Evolutionary conservation across 2,797 vertebrate genomes (phyloP).

Genomic region (Eleutherodactylus coqui): DNA sequence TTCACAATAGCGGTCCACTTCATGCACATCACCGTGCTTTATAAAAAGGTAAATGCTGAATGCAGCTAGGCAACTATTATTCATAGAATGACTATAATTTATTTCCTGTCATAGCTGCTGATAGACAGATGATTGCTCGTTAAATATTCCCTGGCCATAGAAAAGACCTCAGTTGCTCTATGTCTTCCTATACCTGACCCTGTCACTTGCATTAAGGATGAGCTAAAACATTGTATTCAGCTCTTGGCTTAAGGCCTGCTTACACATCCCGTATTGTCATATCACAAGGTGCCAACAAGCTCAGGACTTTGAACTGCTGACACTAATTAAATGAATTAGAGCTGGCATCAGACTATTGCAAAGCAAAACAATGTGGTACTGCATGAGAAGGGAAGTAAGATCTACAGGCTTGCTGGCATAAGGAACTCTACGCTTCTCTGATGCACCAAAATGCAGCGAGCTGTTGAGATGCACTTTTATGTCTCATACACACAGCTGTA

Average conservation of each 20-base stretch:
- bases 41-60: conserved; percentile 42
- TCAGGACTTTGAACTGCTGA: conserved; percentile 2
- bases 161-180: conserved; percentile 24
- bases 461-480: background rate
- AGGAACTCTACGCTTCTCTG: background rate
- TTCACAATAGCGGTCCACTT: conserved; percentile 34
- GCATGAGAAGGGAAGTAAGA: background rate
- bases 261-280: conserved; percentile 31
- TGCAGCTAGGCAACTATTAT: conserved; percentile 30
- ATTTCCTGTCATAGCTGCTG: conserved; percentile 43
- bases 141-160: conserved; percentile 44
- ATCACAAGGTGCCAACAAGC: conserved; percentile 17
- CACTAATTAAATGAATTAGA: conserved; percentile 34
- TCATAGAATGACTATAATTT: conserved; percentile 47
- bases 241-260: conserved; percentile 30
- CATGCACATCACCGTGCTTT: conserved; percentile 6
- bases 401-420: background rate
- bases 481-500: background rate
- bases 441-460: background rate
- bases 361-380: conserved; percentile 8
- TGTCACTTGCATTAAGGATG: conserved; percentile 48
- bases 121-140: conserved; percentile 47
- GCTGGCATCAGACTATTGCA: background rate
- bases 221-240: background rate
- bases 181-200: conserved; percentile 32